phyloP scores from a whole-genome alignment of 35 echinoderm and acorn worm genomes.

The Lytechinus variegatus region DNA sequence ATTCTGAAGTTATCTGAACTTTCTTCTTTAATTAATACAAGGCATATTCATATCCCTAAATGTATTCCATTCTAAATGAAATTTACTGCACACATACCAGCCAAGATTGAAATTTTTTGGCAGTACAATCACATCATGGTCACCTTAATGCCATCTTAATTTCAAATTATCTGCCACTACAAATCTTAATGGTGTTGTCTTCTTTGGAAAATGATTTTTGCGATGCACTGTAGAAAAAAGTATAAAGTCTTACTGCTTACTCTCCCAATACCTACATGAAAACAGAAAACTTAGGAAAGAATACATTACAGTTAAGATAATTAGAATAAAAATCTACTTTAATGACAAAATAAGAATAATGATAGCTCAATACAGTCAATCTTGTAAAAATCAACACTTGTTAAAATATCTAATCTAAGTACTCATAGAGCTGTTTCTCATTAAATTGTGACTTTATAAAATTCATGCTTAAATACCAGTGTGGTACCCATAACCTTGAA shows the following conservation, averaged over 20 bases:
- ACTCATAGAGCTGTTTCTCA: too few species aligned
- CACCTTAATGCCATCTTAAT: not conserved
- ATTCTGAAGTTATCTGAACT: not conserved
- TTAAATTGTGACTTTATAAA: too few species aligned
- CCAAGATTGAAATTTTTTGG: not conserved
- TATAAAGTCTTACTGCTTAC: slow-evolving; percentile 27
- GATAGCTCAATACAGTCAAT: too few species aligned
- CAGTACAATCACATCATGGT: not conserved
- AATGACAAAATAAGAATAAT: not conserved
- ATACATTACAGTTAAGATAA: slow-evolving; percentile 45
- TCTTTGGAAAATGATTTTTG: not conserved
- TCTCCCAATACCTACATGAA: slow-evolving; percentile 44
- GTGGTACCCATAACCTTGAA: too few species aligned
- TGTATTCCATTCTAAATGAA: too few species aligned
- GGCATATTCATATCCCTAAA: too few species aligned
- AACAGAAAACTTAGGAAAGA: slow-evolving; percentile 44
- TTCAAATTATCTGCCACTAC: not conserved
- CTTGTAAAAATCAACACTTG: too few species aligned
- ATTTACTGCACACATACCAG: too few species aligned
- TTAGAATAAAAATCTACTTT: not conserved
- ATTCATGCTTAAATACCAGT: too few species aligned
- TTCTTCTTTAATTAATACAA: not conserved
- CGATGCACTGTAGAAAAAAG: not conserved
- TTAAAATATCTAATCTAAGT: too few species aligned
- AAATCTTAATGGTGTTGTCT: not conserved